phyloP scores from a whole-genome alignment of 2,113 vertebrate species.

The Saimiri boliviensis region DNA sequence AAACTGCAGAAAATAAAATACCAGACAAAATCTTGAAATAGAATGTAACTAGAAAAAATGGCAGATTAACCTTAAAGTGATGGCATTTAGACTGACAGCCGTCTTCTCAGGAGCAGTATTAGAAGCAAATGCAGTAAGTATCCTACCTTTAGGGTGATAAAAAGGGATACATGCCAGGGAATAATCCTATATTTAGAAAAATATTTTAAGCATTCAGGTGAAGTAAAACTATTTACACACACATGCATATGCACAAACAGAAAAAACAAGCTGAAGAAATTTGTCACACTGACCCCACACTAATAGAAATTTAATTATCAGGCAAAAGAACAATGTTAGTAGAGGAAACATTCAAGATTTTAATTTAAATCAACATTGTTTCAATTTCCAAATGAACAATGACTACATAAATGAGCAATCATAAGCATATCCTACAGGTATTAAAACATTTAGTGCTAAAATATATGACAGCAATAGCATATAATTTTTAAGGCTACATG shows the following conservation, averaged over 20 bases:
- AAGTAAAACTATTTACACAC: background rate
- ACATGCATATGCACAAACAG: fast-evolving
- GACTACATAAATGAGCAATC: background rate
- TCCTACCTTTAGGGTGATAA: background rate
- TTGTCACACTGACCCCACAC: background rate
- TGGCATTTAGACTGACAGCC: background rate
- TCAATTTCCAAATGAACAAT: background rate
- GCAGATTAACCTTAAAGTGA: background rate
- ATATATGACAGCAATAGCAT: no score
- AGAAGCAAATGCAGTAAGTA: background rate
- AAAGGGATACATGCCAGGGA: background rate
- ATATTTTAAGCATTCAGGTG: background rate
- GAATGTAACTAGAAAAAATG: background rate
- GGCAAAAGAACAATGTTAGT: background rate
- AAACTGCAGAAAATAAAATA: background rate
- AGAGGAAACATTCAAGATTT: background rate
- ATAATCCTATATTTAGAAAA: background rate
- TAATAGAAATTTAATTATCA: background rate
- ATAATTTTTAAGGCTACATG: background rate
- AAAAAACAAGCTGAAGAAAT: background rate
- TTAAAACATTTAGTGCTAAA: background rate
- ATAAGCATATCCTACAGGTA: background rate
- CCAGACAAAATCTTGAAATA: background rate
- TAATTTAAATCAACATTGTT: background rate
- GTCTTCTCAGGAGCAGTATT: background rate